phyloP scores from a whole-genome alignment of 2,113 vertebrate genomes.

The Mormyrus lacerda region DNA sequence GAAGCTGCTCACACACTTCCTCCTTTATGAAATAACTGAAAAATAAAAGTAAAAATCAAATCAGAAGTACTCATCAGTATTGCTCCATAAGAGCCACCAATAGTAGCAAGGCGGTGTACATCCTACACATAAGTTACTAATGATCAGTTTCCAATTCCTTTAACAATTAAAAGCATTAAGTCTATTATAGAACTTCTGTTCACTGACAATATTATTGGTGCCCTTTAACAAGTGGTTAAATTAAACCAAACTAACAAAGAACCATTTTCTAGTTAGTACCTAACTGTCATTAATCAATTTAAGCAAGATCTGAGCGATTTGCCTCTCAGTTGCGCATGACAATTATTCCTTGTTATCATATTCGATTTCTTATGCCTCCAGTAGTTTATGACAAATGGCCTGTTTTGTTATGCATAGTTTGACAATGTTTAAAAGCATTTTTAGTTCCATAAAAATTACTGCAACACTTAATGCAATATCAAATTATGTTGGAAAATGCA shows the following conservation, averaged over 20 bases:
- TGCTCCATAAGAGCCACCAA: background rate
- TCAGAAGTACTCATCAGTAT: background rate
- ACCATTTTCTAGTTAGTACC: background rate
- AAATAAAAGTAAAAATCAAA: background rate
- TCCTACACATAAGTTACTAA: background rate
- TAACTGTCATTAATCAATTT: background rate
- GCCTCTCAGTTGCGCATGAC: background rate
- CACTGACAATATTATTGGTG: background rate
- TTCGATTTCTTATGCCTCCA: background rate
- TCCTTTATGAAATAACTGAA: background rate
- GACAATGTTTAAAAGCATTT: background rate
- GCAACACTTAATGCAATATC: background rate
- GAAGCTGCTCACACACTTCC: background rate
- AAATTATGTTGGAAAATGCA: background rate
- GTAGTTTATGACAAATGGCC: background rate
- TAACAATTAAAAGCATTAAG: background rate
- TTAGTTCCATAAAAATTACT: background rate
- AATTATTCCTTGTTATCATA: background rate
- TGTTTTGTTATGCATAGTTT: background rate
- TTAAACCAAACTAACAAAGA: background rate
- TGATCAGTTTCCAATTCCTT: background rate
- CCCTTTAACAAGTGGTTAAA: background rate
- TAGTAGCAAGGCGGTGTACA: background rate
- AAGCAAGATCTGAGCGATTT: background rate
- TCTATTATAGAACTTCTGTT: background rate